Evolutionary conservation across 2,797 vertebrate species (phyloP).

Genomic region (Chiroxiphia lanceolata): DNA sequence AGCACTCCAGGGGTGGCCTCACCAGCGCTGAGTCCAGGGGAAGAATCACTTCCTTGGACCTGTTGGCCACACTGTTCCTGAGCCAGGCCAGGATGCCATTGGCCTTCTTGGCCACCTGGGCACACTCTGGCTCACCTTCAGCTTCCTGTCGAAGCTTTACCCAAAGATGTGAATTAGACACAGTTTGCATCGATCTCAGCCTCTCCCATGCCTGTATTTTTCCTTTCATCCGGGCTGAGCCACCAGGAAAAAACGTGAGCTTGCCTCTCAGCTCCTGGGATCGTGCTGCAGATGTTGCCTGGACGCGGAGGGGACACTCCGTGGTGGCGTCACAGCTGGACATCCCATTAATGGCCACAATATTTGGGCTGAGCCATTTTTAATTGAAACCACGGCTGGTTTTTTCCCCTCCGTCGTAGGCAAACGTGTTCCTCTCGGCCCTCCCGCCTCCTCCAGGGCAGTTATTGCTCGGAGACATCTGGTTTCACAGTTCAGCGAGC

Average conservation of each 20-base stretch:
- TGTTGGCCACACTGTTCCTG: too few relatives aligned
- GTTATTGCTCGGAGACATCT: conserved; percentile 62
- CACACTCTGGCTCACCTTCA: too few relatives aligned
- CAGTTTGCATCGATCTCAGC: not conserved
- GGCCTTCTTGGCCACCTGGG: too few relatives aligned
- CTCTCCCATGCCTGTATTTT: not conserved
- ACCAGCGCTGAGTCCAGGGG: too few relatives aligned
- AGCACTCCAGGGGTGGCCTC: too few relatives aligned
- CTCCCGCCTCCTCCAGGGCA: conserved; percentile 7
- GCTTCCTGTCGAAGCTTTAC: not conserved
- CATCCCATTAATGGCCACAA: conserved; percentile 67
- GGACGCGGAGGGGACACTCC: conserved; percentile 12
- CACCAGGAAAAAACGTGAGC: not conserved
- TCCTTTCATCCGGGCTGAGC: not conserved
- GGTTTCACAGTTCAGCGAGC: conserved; percentile 61
- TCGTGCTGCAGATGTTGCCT: conserved; percentile 61
- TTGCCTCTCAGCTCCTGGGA: conserved; percentile 2
- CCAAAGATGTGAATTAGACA: not conserved
- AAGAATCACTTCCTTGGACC: too few relatives aligned
- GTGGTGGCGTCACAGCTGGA: conserved; percentile 41
- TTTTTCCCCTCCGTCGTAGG: not conserved
- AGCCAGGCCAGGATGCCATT: too few relatives aligned
- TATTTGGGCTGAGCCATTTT: conserved; percentile 48
- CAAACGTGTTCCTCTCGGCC: conserved; percentile 32
- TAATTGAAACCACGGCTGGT: conserved; percentile 65